These are phyloP conservation scores for Druceiella hillmani DNA, from an alignment of 2,888 invertebrate genomes.

Conservation along the genomic window DNA sequence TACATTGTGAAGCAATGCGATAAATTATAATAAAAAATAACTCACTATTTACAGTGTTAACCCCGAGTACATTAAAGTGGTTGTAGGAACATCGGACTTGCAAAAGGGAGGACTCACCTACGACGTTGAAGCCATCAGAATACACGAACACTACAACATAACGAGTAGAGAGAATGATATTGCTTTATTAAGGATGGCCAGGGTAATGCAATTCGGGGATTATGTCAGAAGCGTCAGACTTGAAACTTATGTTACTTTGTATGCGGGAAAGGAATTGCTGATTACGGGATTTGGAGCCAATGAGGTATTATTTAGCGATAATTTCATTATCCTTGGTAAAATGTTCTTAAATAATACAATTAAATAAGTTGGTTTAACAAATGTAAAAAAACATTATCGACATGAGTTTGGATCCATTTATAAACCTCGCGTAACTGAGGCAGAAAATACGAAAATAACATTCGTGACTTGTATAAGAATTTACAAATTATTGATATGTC, in stretches of 20 bases:
- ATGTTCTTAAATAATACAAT: too few species aligned
- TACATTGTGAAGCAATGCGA: too few species aligned
- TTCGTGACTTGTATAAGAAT: too few species aligned
- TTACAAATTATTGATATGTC: too few species aligned
- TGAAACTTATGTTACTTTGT: slow-evolving; percentile 27
- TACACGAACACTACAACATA: slow-evolving; percentile 31
- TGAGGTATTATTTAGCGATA: too few species aligned
- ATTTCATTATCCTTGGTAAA: too few species aligned
- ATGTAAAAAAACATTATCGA: too few species aligned
- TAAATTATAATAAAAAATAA: background rate
- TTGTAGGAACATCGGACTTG: slow-evolving; percentile 38
- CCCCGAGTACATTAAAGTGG: slow-evolving; percentile 33
- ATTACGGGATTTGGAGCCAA: slow-evolving; percentile 40
- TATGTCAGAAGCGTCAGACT: slow-evolving; percentile 30
- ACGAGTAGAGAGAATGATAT: slow-evolving; percentile 34
- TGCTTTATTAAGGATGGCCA: slow-evolving; percentile 33
- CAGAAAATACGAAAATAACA: too few species aligned
- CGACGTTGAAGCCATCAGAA: slow-evolving; percentile 29
- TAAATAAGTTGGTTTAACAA: too few species aligned
- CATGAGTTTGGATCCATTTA: too few species aligned
- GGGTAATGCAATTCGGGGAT: slow-evolving; percentile 29
- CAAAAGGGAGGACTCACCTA: slow-evolving; percentile 31
- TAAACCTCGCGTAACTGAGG: too few species aligned
- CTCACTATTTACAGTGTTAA: slow-evolving; percentile 31
- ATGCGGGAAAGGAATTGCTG: slow-evolving; percentile 33